These are phyloP conservation scores for Chaunax sp. DNA, from an alignment of 2,797 vertebrate species.

Conservation along the genomic window DNA sequence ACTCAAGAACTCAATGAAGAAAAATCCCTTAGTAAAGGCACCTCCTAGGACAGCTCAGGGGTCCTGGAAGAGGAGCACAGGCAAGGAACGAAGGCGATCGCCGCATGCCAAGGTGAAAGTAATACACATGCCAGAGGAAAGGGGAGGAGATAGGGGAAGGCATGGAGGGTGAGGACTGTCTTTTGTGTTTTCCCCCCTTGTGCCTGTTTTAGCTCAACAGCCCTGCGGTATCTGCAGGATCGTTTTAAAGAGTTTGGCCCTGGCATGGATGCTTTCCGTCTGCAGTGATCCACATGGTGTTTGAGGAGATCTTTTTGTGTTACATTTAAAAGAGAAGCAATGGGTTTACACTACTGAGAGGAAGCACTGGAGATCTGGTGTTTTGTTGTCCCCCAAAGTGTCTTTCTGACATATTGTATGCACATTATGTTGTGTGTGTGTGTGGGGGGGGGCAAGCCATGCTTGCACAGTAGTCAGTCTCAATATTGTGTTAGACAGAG, in stretches of 20 bases:
- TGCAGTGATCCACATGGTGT: slow-evolving; percentile 7
- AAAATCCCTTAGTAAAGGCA: slow-evolving; percentile 68
- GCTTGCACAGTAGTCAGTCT: slow-evolving; percentile 73
- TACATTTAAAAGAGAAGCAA: slow-evolving; percentile 28
- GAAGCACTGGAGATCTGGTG: background rate
- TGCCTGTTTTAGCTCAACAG: slow-evolving; percentile 57
- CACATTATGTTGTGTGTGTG: too few relatives aligned
- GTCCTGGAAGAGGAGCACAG: slow-evolving; percentile 62
- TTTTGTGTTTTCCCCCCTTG: slow-evolving; percentile 49
- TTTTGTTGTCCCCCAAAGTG: slow-evolving; percentile 17
- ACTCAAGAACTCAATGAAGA: slow-evolving; percentile 75
- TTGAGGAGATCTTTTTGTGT: slow-evolving; percentile 23
- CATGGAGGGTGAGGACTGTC: slow-evolving; percentile 33
- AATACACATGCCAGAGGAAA: slow-evolving; percentile 50
- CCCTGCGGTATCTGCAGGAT: slow-evolving; percentile 30
- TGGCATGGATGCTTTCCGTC: slow-evolving; percentile 20
- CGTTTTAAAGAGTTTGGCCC: slow-evolving; percentile 41
- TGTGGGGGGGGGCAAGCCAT: slow-evolving; percentile 8
- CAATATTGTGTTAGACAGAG: slow-evolving; percentile 80
- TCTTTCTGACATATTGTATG: slow-evolving; percentile 1
- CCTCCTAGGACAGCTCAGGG: slow-evolving; percentile 70
- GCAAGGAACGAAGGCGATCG: slow-evolving; percentile 32
- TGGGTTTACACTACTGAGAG: slow-evolving; percentile 1
- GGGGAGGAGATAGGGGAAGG: slow-evolving; percentile 23
- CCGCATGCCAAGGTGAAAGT: slow-evolving; percentile 68